phyloP scores from a whole-genome alignment of 2,888 invertebrate species.

The Tortrix viridana region DNA sequence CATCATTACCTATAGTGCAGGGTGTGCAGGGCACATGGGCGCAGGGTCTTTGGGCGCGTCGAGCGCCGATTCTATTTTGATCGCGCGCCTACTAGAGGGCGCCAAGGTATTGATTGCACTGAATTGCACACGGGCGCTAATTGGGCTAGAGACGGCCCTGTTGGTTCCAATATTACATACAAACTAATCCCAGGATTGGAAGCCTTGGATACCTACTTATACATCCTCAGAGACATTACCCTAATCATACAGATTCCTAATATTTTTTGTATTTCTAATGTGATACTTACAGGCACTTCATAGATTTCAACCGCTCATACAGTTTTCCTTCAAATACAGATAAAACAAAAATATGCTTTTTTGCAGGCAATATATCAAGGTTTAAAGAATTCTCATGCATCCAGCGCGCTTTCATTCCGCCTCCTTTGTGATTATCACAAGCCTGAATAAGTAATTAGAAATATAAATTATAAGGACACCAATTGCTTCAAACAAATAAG shows the following conservation, averaged over 20 bases:
- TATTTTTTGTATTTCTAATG: constrained; percentile 1
- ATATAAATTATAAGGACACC: not conserved
- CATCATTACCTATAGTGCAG: no score
- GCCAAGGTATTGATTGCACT: no score
- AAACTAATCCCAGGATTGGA: no score
- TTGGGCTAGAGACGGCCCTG: no score
- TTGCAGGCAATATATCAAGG: constrained; percentile 83
- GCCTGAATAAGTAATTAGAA: constrained; percentile 63
- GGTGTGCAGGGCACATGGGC: no score
- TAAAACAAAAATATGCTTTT: constrained; percentile 91
- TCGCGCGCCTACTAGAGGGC: no score
- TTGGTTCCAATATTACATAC: no score
- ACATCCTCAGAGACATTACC: not conserved
- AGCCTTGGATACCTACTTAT: no score
- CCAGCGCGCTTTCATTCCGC: constrained; percentile 86
- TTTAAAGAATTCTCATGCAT: constrained; percentile 85
- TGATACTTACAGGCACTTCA: constrained; percentile 88
- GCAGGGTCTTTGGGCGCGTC: no score
- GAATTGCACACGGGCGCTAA: no score
- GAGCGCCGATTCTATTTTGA: no score
- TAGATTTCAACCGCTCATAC: constrained; percentile 86
- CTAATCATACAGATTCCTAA: not conserved
- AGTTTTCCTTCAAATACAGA: constrained; percentile 89
- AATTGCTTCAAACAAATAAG: not conserved
- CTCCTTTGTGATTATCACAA: constrained; percentile 82